Base-by-base conservation (phyloP, 2,888 invertebrate species). In the Epirrhoe tristata region DNA sequence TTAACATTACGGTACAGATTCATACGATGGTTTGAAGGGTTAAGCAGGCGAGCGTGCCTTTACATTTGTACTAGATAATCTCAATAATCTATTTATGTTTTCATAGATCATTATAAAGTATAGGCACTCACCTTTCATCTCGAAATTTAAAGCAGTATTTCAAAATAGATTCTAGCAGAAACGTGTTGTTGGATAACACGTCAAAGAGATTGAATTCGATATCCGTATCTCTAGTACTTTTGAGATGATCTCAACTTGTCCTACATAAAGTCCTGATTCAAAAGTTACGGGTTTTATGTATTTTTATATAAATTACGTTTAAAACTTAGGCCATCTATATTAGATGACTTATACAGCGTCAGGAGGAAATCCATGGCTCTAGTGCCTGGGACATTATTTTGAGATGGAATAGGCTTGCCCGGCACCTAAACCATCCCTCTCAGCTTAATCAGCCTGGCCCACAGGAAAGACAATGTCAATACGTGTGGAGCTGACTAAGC, bases 101-200 rank as follows among this genome's bases (percentile, higher is more conserved):
- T 63, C 39, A 56, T 46, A 51, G 17, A 58, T 12, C 51, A 24
- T 50, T 56, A 50, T 50, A 43, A 51, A 56, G 6, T 24, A 6
- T 24, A 57, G 5, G 34, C 50, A 58, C 12, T 43, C 12, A 43
- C 39, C 54, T 58, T 64, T 62, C 48, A 62, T 55, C 54, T 50
- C 17, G 32, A 48, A 16, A 48, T 16, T 48, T 16, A 32, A 60
- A 43, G 32, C 43, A 34, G 50, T 50, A 31, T 54, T 50, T 7
- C 34, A 48, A 48, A 48, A 48, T 48, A 48, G 48, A 46, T 6
- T 46, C 5, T 5, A 46, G 46, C 14, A 46, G 46, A 48, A 16
- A 14, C 7, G 39, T 48, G 16, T 48, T 6, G 46, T 46, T 16
- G 48, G 16, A 48, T 16, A 48, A 14, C 14, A 16, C 12, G 39